A percentile compares a stretch with the other conserved stretches of the same genome.
These are phyloP conservation scores for Acropora yongei DNA, from an alignment of 64 coral and sea anemone species.

Conservation along the genomic window DNA sequence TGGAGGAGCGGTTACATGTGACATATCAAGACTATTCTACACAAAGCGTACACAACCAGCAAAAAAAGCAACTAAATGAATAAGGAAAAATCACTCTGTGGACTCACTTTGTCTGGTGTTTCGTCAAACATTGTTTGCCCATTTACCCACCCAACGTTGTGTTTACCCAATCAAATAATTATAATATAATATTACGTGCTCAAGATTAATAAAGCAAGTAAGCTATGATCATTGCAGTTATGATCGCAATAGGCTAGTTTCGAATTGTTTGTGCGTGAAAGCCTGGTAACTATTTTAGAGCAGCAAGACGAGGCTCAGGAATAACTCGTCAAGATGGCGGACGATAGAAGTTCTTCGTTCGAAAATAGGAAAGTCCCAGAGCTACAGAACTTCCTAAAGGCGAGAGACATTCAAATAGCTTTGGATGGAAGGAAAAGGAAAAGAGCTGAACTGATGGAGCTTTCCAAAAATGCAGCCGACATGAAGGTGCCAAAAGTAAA, in stretches of 20 bases:
- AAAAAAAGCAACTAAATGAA: background rate
- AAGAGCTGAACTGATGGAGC: background rate
- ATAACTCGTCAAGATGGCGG: background rate
- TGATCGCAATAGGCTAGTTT: too few species aligned
- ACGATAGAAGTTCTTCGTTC: background rate
- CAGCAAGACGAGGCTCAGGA: background rate
- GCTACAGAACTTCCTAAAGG: background rate
- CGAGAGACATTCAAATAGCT: background rate
- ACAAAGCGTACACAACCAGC: background rate
- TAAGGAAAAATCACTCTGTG: background rate
- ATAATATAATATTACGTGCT: background rate
- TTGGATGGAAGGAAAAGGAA: background rate
- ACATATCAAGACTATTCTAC: too few species aligned
- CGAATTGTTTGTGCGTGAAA: too few species aligned
- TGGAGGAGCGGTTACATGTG: too few species aligned
- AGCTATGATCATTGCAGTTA: too few species aligned
- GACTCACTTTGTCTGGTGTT: too few species aligned
- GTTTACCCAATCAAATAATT: background rate
- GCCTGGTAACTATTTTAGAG: too few species aligned
- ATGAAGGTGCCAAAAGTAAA: conserved; percentile 16
- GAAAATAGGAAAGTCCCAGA: background rate
- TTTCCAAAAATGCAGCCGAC: background rate
- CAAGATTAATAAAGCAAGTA: background rate
- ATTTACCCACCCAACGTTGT: too few species aligned
- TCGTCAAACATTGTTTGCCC: too few species aligned